Conservation (phyloP, 2,888 invertebrate species). For the Plagiodera versicolora region DNA sequence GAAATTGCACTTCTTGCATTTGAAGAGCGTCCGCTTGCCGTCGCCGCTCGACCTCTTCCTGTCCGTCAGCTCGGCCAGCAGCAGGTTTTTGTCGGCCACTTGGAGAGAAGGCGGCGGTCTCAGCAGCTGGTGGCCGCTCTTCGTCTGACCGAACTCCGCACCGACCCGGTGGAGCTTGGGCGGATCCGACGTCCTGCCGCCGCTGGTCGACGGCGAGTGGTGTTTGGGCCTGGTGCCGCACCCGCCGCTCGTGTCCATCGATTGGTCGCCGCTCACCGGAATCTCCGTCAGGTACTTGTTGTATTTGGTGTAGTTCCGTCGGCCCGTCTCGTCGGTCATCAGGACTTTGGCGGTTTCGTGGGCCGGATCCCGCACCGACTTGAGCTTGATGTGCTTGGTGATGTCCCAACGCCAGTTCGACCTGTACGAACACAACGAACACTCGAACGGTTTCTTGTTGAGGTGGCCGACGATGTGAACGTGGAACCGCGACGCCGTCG, state of each 20-base stretch:
- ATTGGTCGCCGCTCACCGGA: constrained; percentile 48
- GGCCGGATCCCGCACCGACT: constrained; percentile 80
- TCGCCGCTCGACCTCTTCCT: constrained; percentile 58
- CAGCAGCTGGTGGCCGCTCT: constrained; percentile 41
- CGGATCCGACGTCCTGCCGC: constrained; percentile 39
- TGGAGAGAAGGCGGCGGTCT: constrained; percentile 62
- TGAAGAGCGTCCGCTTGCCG: constrained; percentile 78
- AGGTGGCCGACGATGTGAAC: constrained; percentile 92
- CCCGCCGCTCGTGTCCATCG: constrained; percentile 52
- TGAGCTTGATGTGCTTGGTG: constrained; percentile 90
- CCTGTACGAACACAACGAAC: constrained; percentile 89
- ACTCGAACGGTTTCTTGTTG: constrained; percentile 93
- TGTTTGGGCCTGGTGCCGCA: constrained; percentile 50
- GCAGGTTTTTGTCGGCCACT: constrained; percentile 60
- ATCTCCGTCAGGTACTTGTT: constrained; percentile 80
- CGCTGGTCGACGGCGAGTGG: constrained; percentile 40
- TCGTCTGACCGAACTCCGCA: constrained; percentile 45
- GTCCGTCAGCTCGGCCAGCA: constrained; percentile 50
- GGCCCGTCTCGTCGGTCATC: constrained; percentile 89
- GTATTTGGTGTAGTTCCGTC: constrained; percentile 90
- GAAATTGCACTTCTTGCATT: constrained; percentile 89
- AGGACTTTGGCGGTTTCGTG: constrained; percentile 81
- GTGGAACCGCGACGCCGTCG: constrained; percentile 89
- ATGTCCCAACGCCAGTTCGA: constrained; percentile 98
- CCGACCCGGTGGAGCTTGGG: constrained; percentile 40